Conservation (phyloP, 2,888 invertebrate species). For the Phortica okadai region DNA sequence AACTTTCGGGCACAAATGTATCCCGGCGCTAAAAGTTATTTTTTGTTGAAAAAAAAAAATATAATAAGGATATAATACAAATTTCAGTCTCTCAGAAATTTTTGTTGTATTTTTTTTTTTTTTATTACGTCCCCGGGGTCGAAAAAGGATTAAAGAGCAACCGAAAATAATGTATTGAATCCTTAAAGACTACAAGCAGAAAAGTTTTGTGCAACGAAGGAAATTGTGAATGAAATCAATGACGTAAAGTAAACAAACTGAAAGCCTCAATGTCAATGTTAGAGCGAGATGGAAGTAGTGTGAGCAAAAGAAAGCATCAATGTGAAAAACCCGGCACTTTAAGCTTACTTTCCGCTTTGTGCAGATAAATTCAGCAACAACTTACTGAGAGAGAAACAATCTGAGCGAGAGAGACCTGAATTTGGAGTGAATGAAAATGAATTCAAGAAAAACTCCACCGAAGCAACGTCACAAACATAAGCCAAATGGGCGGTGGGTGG, state of each 20-base stretch:
- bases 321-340: not conserved
- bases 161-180: conserved; percentile 54
- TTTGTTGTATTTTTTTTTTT: too few species aligned
- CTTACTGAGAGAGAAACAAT: not conserved
- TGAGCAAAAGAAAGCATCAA: not conserved
- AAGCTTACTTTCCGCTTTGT: not conserved
- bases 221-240: conserved; percentile 29
- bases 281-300: not conserved
- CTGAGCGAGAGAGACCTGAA: not conserved
- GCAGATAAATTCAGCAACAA: conserved; percentile 32
- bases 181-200: conserved; percentile 51
- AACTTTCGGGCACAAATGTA: too few species aligned
- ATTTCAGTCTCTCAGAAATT: too few species aligned
- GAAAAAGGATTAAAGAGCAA: not conserved
- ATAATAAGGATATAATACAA: too few species aligned
- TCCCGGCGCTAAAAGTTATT: too few species aligned
- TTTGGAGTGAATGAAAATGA: conserved; percentile 40
- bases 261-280: not conserved
- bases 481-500: conserved; percentile 15
- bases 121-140: too few species aligned
- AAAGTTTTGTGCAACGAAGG: not conserved
- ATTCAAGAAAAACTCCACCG: conserved; percentile 40
- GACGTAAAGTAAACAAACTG: conserved; percentile 20
- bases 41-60: too few species aligned
- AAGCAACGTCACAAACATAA: conserved; percentile 19